These are phyloP conservation scores for Percina caprodes DNA, from an alignment of 2,113 vertebrate genomes.

Conservation along the genomic window DNA sequence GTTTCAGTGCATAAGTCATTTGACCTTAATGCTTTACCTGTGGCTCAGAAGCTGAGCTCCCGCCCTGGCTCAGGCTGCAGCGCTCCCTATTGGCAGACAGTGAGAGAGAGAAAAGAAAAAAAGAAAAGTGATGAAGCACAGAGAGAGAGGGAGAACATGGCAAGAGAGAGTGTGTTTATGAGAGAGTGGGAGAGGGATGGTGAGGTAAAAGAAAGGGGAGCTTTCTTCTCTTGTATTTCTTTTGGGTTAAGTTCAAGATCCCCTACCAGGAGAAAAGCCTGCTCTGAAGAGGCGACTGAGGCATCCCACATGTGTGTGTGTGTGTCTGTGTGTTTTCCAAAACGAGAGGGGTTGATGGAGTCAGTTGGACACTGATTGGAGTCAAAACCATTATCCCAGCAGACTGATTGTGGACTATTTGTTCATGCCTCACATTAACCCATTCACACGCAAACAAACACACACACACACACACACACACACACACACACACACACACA, in stretches of 20 bases:
- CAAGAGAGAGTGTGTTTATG: too few species aligned
- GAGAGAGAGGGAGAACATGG: neutral
- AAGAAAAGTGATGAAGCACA: neutral
- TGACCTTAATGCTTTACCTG: conserved; percentile 66
- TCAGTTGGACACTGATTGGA: conserved; percentile 68
- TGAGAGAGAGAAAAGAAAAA: neutral
- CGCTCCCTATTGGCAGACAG: conserved; percentile 53
- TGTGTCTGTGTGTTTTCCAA: conserved; percentile 32
- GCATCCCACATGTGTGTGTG: conserved; percentile 39
- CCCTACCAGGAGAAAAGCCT: conserved; percentile 47
- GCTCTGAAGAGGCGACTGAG: conserved; percentile 64
- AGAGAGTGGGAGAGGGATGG: conserved; percentile 15
- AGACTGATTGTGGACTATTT: conserved; percentile 37
- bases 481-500: too few species aligned
- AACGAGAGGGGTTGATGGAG: conserved; percentile 34
- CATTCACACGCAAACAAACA: conserved; percentile 2
- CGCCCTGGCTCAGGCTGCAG: conserved; percentile 48
- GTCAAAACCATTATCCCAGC: conserved; percentile 63
- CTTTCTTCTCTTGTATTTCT: conserved; percentile 52
- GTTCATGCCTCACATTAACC: conserved; percentile 11
- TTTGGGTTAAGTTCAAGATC: conserved; percentile 62
- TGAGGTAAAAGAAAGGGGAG: conserved; percentile 43
- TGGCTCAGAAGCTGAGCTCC: conserved; percentile 57
- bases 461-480: neutral
- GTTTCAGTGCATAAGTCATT: conserved; percentile 64